Base-by-base conservation (phyloP, 2,888 invertebrate genomes). In the Steinernema hermaphroditum region DNA sequence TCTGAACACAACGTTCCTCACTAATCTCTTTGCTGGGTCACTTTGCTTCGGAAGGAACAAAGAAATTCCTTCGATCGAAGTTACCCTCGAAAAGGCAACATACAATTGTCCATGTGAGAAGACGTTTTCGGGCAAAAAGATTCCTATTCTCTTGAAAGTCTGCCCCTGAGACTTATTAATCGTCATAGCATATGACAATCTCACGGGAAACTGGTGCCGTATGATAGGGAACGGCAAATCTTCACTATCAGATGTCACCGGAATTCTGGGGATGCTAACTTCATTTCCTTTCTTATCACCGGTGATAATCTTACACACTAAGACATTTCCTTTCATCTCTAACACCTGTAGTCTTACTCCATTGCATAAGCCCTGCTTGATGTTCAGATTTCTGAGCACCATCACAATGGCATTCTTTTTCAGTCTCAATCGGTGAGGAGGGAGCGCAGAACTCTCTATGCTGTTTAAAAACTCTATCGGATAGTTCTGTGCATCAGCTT, bases 201-300 rank as follows among this genome's bases (percentile, higher is more conserved):
- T 72, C 16, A 70, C 14, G 6, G 77, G 77, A 54, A 80, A 78
- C 62, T 73, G 81, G 43, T 49, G 37, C 6, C 77, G 32, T 1
- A 34, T 29, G 29, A 88, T 76, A 14, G 87, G 86, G 44, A 88
- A 69, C 14, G 86, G 86, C 68, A 87, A 85, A 8, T 78, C 73
- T 75, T 83, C 80, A 74, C 83, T 70, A 6, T 27, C 37, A 22
- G 41, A 27, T 32, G 24, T 41, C 12, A 79, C 27, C 2, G 70
- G 79, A 4, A 78, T 80, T 57, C 71, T n/a, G 2, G 57, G 70
- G 6, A 77, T 62, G 19, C 29, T 29, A 16, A 69, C 68, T 16
- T 22, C 19, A 22, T 14, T 69, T 29, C 77, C 79, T 12, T 37
- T 32, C 46, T 72, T 43, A 44, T 49, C 46, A 19, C 72, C 79